A percentile compares a stretch with the other conserved stretches of the same genome.
phyloP scores from a whole-genome alignment of 2,888 invertebrate genomes.

The Chloroclysta siterata region DNA sequence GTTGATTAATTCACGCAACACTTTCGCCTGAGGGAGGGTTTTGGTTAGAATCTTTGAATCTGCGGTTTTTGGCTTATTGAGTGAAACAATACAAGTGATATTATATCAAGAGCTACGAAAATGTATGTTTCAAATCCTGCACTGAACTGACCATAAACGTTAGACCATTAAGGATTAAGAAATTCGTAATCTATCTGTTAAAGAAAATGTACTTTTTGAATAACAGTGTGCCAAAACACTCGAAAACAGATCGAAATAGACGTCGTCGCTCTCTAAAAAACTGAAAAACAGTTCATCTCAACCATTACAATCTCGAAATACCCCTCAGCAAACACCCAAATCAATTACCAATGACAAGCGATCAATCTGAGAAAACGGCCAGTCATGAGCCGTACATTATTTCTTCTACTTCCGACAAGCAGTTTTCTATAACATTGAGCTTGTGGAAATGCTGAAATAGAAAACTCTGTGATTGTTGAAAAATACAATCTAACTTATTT shows the following conservation, averaged over 20 bases:
- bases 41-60: not conserved
- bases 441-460: slow-evolving; percentile 38
- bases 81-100: not conserved
- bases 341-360: slow-evolving; percentile 59
- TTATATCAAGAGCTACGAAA: no score
- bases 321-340: slow-evolving; percentile 60
- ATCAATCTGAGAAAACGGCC: slow-evolving; percentile 64
- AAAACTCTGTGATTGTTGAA: slow-evolving; percentile 24
- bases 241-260: slow-evolving; percentile 17
- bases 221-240: not conserved
- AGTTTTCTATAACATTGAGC: slow-evolving; percentile 28
- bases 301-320: slow-evolving; percentile 39
- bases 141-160: no score
- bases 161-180: no score
- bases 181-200: not conserved
- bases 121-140: no score
- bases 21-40: not conserved
- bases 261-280: slow-evolving; percentile 14
- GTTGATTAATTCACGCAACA: slow-evolving; percentile 2
- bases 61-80: not conserved
- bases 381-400: slow-evolving; percentile 67
- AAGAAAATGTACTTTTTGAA: not conserved
- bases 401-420: slow-evolving; percentile 59
- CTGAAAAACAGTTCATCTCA: slow-evolving; percentile 35
- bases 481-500: not conserved